Evolutionary conservation across 2,888 invertebrate species (phyloP).

Genomic region (Leucophenga montana): DNA sequence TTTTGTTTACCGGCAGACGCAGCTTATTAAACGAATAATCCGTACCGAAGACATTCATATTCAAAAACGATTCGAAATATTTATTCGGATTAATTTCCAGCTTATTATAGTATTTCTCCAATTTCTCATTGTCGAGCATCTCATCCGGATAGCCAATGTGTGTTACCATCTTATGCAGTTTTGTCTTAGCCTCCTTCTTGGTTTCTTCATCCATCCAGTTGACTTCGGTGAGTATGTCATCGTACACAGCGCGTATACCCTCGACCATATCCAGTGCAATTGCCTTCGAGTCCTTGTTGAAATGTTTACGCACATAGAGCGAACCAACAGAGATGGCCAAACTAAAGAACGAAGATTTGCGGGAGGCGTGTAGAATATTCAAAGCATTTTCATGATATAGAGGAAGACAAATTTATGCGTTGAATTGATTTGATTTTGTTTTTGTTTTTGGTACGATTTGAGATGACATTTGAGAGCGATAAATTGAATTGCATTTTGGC

Average conservation of each 20-base stretch:
- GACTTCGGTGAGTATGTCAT: conserved; percentile 83
- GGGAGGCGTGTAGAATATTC: too few relatives aligned
- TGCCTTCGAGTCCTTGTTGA: conserved; percentile 87
- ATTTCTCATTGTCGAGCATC: conserved; percentile 85
- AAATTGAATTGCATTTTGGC: neutral
- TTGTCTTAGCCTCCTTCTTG: conserved; percentile 82
- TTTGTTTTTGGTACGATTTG: too few relatives aligned
- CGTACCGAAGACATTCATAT: conserved; percentile 85
- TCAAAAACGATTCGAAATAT: conserved; percentile 84
- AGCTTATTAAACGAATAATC: conserved; percentile 85
- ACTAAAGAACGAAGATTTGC: conserved; percentile 69
- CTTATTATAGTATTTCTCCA: conserved; percentile 85
- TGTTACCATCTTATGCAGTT: conserved; percentile 87
- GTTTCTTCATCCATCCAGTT: conserved; percentile 96
- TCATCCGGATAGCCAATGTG: conserved; percentile 96
- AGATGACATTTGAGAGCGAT: too few relatives aligned
- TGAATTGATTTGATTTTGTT: too few relatives aligned
- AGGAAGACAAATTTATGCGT: too few relatives aligned
- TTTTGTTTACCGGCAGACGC: conserved; percentile 86
- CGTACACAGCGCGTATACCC: conserved; percentile 87
- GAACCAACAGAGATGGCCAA: conserved; percentile 86
- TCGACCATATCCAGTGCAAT: conserved; percentile 91
- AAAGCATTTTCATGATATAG: too few relatives aligned
- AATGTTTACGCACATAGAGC: conserved; percentile 89
- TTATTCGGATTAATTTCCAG: conserved; percentile 82